Evolutionary conservation across 2,113 vertebrate genomes (phyloP), one percentile per base, ranked within the genome.

Genomic region (Sebastes schlegelii): DNA sequence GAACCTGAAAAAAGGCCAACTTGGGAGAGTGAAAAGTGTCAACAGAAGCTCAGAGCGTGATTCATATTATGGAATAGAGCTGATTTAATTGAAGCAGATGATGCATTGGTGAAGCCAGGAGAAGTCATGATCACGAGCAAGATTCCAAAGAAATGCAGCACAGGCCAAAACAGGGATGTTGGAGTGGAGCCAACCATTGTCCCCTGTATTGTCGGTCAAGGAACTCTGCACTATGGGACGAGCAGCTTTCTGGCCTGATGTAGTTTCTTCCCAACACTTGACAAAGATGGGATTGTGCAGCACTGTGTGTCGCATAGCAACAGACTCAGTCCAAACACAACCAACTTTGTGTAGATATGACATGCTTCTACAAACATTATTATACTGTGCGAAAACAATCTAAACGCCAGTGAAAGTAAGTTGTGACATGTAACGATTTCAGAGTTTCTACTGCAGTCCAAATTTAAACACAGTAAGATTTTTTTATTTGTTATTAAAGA

Each of bases 251-350:
- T 66, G 65, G 61, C 12, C 74, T 49, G 66, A 88, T 74, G 73
- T 71, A 83, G 49, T 89, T 90, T 89, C 66, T 67, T 74, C 70
- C 48, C 48, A 55, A 71, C 75, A 74, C 52, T 67, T 68, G 63
- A 92, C 87, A 92, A 89, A 82, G 89, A 74, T 8, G 51, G 58
- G 48, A 83, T 73, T 92, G 70, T 90, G 43, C 21, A 66, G 65
- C 66, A 45, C 3, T 67, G 51, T 52, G 54, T 26, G 40, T 55
- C 60, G 55, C 79, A 49, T 55, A 57, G 55, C 34, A 81, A 42
- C 51, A 79, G 67, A 70, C 46, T 76, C 16, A 34, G 11, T 8
- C 48, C 42, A 64, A 57, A 78, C 61, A 63, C 45, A 79, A 34
- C 12, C 51, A 58, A 6, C 52, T 8, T 5, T 71, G 40, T 74